Evolutionary conservation across 2,113 vertebrate species (phyloP), one percentile per base, ranked within the genome.

Genomic region (Corydoras maculifer): DNA sequence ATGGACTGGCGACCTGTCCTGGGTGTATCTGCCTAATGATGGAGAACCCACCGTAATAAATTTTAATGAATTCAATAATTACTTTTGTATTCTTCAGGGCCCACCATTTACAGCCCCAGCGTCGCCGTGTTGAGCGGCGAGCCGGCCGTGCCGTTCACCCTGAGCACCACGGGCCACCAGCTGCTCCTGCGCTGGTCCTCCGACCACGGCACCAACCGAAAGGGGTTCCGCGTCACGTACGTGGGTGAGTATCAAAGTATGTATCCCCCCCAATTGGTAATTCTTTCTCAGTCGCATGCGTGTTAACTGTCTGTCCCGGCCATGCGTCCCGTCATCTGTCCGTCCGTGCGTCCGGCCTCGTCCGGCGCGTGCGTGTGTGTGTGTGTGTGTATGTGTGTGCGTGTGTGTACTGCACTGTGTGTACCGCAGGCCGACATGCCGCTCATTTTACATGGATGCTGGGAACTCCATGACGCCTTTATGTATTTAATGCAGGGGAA

Each of bases 121-220:
- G 87, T 99, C 61, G 93, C 93, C 61, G 94, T 94, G 14, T 91
- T 99, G 69, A 98, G 96, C 32, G 96, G 96, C 9, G 95, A 99
- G 84, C 92, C 94, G 67, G 86, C 92, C 0, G 91, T 93, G 8
- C 92, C 94, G 77, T 92, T 99, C 77, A 96, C 89, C 77, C 80
- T 98, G 84, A 95, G 94, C 68, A 99, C 94, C 77, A 93, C 89
- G 1, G 84, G 93, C 58, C 94, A 98, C 82, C 93, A 98, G 88
- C 90, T 96, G 4, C 92, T 97, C 74, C 87, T 99, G 57, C 93
- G 95, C 1, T 99, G 96, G 96, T 94, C 95, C 48, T 94, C 96
- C 55, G 96, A 99, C 86, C 96, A 99, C 30, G 96, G 94, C 73
- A 98, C 96, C 73, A 98, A 97, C 85, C 93, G 95, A 69, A 94